These are phyloP conservation scores for Rambutsinella grinnellia DNA, from an alignment of 2,888 invertebrate genomes.

Conservation along the genomic window DNA sequence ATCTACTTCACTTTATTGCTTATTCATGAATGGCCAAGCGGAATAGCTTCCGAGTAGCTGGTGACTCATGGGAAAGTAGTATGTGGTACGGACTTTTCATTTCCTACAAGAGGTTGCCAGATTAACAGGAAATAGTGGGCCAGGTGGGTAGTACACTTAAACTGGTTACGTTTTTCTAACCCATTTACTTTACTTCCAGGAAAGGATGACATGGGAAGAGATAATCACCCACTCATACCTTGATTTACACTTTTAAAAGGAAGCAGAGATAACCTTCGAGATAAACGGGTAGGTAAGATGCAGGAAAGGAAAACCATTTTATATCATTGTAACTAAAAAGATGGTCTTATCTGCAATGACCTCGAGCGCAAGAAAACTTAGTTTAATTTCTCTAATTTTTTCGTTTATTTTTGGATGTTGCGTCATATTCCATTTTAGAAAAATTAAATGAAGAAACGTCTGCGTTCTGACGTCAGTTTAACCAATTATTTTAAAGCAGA, in stretches of 20 bases:
- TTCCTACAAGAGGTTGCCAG: background rate
- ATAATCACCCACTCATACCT: slow-evolving; percentile 46
- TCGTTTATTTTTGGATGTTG: too few relatives aligned
- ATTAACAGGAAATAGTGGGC: slow-evolving; percentile 37
- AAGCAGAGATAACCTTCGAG: background rate
- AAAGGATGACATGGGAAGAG: slow-evolving; percentile 13
- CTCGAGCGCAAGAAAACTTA: too few relatives aligned
- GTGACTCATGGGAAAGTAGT: background rate
- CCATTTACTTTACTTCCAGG: slow-evolving; percentile 1
- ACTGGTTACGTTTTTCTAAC: background rate
- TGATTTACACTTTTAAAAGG: slow-evolving; percentile 25
- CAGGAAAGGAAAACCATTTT: background rate
- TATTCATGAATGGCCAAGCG: slow-evolving; percentile 28
- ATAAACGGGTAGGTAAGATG: background rate
- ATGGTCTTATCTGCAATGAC: too few relatives aligned
- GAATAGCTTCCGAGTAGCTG: background rate
- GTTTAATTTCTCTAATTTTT: too few relatives aligned
- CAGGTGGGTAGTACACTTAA: slow-evolving; percentile 29
- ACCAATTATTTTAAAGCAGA: too few relatives aligned
- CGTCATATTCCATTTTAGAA: too few relatives aligned
- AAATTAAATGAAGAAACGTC: too few relatives aligned
- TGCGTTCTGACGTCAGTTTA: too few relatives aligned
- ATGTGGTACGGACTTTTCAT: background rate
- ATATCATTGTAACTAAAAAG: too few relatives aligned
- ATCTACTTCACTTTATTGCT: slow-evolving; percentile 26